phyloP scores from a whole-genome alignment of 2,797 vertebrate species.

The Rousettus madagascariensis region DNA sequence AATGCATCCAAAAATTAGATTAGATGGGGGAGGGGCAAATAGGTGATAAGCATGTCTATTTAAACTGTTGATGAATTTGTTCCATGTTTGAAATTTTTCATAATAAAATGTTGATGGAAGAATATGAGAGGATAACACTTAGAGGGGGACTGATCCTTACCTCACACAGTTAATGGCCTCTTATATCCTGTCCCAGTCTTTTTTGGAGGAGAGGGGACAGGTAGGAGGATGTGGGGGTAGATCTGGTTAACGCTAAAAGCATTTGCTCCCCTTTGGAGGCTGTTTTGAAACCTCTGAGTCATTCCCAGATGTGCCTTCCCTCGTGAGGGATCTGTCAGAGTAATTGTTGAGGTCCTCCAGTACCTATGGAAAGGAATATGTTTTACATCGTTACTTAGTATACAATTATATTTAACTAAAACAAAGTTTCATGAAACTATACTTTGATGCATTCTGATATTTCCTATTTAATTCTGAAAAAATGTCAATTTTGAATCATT shows the following conservation, averaged over 20 bases:
- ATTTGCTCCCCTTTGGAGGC: background rate
- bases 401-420: background rate
- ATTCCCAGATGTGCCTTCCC: background rate
- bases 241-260: background rate
- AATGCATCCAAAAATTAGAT: background rate
- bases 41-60: background rate
- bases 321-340: background rate
- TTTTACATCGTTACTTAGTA: background rate
- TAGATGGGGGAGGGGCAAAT: background rate
- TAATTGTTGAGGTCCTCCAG: background rate
- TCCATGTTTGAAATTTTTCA: background rate
- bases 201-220: rapidly evolving
- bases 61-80: background rate
- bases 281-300: background rate
- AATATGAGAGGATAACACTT: background rate
- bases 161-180: background rate
- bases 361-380: background rate
- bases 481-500: background rate
- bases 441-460: background rate
- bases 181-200: background rate
- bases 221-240: background rate
- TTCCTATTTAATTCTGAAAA: background rate
- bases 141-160: background rate
- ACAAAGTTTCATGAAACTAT: background rate
- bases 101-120: background rate